These are phyloP conservation scores for Sterrhoptilus dennistouni DNA, from an alignment of 2,113 vertebrate genomes.

Conservation along the genomic window DNA sequence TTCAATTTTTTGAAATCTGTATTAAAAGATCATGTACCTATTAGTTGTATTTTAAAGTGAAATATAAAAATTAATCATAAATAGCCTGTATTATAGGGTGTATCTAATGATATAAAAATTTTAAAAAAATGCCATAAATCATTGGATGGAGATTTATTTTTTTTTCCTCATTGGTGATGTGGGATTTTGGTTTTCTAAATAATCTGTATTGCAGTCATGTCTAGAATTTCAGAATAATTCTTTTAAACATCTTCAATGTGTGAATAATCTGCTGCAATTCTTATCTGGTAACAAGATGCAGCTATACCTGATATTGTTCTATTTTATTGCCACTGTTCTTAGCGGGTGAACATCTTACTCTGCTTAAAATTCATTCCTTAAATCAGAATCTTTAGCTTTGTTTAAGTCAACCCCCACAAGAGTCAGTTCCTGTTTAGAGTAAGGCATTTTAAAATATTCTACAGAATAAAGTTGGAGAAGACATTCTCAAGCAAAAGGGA, in stretches of 20 bases:
- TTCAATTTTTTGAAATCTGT: not conserved
- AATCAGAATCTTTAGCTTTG: not conserved
- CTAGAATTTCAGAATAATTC: not conserved
- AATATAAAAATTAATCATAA: not conserved
- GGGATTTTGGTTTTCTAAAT: not conserved
- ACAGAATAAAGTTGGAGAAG: not conserved
- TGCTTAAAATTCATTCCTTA: not conserved
- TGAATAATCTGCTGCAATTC: not conserved
- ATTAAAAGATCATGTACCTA: not conserved
- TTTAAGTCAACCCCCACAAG: not conserved
- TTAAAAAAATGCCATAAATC: not conserved
- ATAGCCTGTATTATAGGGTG: rapidly evolving
- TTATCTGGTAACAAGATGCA: not conserved
- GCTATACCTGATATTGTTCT: not conserved
- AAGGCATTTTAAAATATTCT: not conserved
- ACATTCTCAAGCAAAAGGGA: not conserved
- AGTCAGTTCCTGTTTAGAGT: not conserved
- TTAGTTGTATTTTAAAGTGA: not conserved
- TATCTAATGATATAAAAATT: not conserved
- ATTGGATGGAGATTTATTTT: not conserved
- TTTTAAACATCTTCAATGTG: not conserved
- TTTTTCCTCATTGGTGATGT: not conserved
- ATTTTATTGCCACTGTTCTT: not conserved
- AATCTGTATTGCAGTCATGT: not conserved
- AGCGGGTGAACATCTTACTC: not conserved